phyloP scores from a whole-genome alignment of 2,888 invertebrate genomes.

The Metopia argyrocephala region DNA sequence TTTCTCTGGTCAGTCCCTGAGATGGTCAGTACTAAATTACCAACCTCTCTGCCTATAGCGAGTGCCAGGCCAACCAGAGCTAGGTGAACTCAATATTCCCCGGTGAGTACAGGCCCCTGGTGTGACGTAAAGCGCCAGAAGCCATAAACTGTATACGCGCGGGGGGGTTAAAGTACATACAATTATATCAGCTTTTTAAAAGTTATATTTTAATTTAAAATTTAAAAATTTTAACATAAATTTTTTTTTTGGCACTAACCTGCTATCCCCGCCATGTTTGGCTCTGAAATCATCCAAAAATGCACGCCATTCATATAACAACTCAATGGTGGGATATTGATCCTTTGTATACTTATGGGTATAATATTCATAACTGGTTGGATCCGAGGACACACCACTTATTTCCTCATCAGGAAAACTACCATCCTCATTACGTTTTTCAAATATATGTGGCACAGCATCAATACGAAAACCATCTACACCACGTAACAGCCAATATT shows the following conservation, averaged over 20 bases:
- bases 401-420: constrained; percentile 79
- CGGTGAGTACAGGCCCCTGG: too few relatives aligned
- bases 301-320: constrained; percentile 81
- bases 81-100: too few relatives aligned
- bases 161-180: too few relatives aligned
- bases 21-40: too few relatives aligned
- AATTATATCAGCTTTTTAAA: too few relatives aligned
- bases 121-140: too few relatives aligned
- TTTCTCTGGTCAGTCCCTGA: too few relatives aligned
- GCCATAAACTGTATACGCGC: too few relatives aligned
- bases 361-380: constrained; percentile 81
- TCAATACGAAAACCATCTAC: constrained; percentile 88
- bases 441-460: constrained; percentile 82
- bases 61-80: too few relatives aligned
- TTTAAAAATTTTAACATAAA: too few relatives aligned
- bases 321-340: constrained; percentile 80
- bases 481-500: constrained; percentile 87
- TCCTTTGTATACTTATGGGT: constrained; percentile 83
- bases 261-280: constrained; percentile 67
- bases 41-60: too few relatives aligned
- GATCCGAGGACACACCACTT: constrained; percentile 78
- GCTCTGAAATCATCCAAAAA: constrained; percentile 79
- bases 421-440: constrained; percentile 74
- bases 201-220: too few relatives aligned
- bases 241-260: not conserved